These are phyloP conservation scores for Crax fasciolata DNA, from an alignment of 2,797 vertebrate genomes.

Conservation along the genomic window DNA sequence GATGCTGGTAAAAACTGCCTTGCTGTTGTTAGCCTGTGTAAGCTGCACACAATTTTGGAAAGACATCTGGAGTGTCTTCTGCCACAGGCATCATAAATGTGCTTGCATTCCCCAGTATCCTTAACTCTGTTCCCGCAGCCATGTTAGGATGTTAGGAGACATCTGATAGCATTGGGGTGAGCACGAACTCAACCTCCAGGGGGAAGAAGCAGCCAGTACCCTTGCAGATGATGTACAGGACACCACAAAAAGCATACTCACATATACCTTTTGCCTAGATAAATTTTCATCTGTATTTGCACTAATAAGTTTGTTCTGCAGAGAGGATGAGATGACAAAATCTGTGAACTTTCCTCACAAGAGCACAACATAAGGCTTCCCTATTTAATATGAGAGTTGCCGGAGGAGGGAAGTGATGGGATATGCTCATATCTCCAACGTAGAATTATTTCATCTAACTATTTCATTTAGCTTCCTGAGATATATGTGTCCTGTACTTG, in stretches of 20 bases:
- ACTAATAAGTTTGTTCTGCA: not conserved
- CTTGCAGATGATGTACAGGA: not conserved
- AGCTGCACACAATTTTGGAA: conserved; percentile 21
- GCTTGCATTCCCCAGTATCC: not conserved
- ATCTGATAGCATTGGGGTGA: not conserved
- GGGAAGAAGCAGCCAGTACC: not conserved
- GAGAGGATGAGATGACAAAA: not conserved
- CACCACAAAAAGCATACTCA: not conserved
- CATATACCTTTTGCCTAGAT: not conserved
- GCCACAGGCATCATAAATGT: not conserved
- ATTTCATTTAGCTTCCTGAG: not conserved
- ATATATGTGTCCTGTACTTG: not conserved
- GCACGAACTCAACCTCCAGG: not conserved
- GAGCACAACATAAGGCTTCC: not conserved
- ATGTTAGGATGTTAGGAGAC: not conserved
- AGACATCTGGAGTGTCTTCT: not conserved
- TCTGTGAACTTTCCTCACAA: not conserved
- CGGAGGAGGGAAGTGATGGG: not conserved
- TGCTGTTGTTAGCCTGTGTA: conserved; percentile 50
- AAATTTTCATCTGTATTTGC: not conserved
- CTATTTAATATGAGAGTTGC: not conserved
- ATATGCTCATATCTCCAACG: not conserved
- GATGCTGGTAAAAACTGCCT: conserved; percentile 5
- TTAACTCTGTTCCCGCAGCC: not conserved
- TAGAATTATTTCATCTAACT: not conserved